Base-by-base conservation (phyloP, 2,113 vertebrate species). In the Tetraodon nigroviridis region DNA sequence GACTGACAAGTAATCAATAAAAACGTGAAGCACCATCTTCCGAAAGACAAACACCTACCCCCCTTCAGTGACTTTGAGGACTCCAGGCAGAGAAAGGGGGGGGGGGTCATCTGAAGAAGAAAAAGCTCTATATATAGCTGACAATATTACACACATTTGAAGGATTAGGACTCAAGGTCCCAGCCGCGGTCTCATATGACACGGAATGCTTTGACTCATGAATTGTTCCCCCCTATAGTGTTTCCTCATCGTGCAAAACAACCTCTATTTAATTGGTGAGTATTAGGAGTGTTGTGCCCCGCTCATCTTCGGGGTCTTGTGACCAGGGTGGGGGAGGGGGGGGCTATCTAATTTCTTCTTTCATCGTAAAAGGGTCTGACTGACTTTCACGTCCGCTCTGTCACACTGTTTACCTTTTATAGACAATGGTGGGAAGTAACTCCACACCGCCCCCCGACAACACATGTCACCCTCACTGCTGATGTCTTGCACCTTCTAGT, bases 181-280 rank as follows among this genome's bases (percentile, higher is more conserved):
- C 82, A 83, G 91, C 89, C 86, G 76, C 32, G 67, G 90, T 91
- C 92, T 97, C 94, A 92, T 93, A 89, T 96, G 85, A 89, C 92
- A 88, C 75, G 93, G 95, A 98, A 98, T 97, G 95, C 90, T 94
- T 94, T 93, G 95, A 96, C 92, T 99, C 93, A 94, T 93, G 93
- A 94, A 96, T 95, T 97, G 94, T 94, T 93, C 94, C 93, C 90
- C 56, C 90, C 91, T 93, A 95, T 97, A 95, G 92, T 92, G 90
- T 99, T 97, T 96, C 96, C 94, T 94, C 95, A 95, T 92, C 92
- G 91, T 88, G 91, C 93, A 94, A 83, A 87, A 92, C 90, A 87
- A 91, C 15, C 89, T 93, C 92, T 86, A 87, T 92, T 89, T 95
- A 89, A 91, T 93, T 92, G 92, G 90, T 87, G 87, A 86, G 89